Percentiles rank a stretch among this genome's conserved stretches.
phyloP scores from a whole-genome alignment of 2,113 vertebrate genomes.

The Antigone vipio region DNA sequence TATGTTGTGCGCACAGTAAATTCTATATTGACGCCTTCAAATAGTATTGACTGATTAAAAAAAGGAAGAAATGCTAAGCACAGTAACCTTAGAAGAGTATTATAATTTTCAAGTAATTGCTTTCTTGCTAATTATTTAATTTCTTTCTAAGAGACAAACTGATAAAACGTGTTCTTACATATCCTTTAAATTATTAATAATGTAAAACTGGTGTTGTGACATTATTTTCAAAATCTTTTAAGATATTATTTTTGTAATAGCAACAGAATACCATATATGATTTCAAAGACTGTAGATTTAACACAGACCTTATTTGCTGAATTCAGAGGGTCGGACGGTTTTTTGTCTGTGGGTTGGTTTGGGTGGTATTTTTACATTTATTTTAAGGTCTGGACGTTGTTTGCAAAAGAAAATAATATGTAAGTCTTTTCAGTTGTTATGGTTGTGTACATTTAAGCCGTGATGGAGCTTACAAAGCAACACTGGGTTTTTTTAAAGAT shows the following conservation, averaged over 20 bases:
- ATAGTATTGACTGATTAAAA: slow-evolving; percentile 83
- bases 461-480: background rate
- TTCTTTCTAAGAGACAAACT: slow-evolving; percentile 22
- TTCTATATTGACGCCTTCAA: slow-evolving; percentile 82
- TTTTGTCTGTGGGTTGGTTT: background rate
- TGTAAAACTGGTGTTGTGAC: background rate
- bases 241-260: slow-evolving; percentile 20
- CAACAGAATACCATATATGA: background rate
- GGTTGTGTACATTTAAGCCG: background rate
- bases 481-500: slow-evolving; percentile 5
- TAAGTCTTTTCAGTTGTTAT: background rate
- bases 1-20: slow-evolving; percentile 80
- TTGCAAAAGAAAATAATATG: background rate
- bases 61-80: slow-evolving; percentile 58
- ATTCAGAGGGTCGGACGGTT: background rate
- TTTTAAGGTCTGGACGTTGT: background rate
- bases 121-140: slow-evolving; percentile 43
- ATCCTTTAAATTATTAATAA: slow-evolving; percentile 29
- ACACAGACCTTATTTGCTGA: background rate
- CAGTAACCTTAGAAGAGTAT: slow-evolving; percentile 48
- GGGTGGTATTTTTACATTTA: background rate
- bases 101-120: slow-evolving; percentile 34
- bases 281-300: background rate
- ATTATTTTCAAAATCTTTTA: background rate
- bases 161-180: background rate